Conservation (phyloP, 2,888 invertebrate species). For the Chironomus riparius region DNA sequence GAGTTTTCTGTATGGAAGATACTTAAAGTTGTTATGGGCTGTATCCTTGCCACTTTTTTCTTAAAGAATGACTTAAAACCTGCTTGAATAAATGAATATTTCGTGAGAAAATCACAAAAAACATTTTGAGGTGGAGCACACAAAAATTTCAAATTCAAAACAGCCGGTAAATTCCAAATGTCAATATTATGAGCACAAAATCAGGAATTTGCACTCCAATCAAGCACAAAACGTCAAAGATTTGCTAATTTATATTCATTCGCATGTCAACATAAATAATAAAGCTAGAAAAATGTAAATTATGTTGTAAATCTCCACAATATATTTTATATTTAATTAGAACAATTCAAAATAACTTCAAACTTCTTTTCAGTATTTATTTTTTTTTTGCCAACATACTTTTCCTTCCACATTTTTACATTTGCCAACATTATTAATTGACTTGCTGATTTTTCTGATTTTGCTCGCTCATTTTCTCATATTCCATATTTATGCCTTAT, state of each 20-base stretch:
- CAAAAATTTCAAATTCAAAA: no score
- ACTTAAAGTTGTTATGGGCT: no score
- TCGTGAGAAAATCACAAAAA: no score
- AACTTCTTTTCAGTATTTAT: neutral
- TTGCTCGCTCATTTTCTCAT: neutral
- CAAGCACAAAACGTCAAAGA: neutral
- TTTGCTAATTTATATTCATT: neutral
- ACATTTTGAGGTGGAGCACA: no score
- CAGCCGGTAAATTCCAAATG: no score
- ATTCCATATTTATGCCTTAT: neutral
- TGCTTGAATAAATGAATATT: no score
- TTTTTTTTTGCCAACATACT: neutral
- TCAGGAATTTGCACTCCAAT: neutral
- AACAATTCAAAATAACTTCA: constrained; percentile 17
- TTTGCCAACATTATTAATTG: constrained; percentile 15
- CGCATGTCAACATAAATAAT: no score
- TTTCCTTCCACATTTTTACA: no score
- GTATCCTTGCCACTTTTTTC: no score
- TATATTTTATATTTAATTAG: constrained; percentile 14
- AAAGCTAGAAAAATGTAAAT: constrained; percentile 14
- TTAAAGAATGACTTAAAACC: no score
- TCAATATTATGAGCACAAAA: neutral
- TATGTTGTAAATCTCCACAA: constrained; percentile 10
- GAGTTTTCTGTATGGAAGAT: no score
- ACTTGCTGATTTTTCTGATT: constrained; percentile 22